Base-by-base conservation (phyloP, 2,888 invertebrate genomes). In the Chloroclystis v-ata region DNA sequence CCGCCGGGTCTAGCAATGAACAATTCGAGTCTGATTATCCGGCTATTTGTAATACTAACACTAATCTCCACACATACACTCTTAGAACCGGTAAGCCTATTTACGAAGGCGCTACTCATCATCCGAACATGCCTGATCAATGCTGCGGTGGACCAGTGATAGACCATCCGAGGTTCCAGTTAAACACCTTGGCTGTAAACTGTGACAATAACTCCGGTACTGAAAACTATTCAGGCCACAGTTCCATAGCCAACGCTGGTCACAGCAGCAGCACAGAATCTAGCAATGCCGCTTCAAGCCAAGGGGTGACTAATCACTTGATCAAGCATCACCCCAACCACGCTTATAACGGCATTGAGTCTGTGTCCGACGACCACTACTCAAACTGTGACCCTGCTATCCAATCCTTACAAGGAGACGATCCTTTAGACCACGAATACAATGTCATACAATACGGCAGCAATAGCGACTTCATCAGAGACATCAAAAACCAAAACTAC, bases 1-100 rank as follows among this genome's bases (percentile, higher is more conserved):
- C 94, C 0, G 93, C 93, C 8, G 94, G 93, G 29, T 94, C 94
- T n/a, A 94, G 94, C 49, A 94, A 95, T 61, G 94, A 94, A 54
- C 94, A 95, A 71, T 94, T 94, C 65, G 93, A 93, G 59, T 93
- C 94, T 4, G 92, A 94, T 57, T 96, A 95, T 71, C 95, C 95
- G 4, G 94, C 95, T 8, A 93, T 95, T 58, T 95, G 95, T 72
- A 94, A 93, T 66, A 93, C 95, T 2, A 96, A 95, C 65, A 94
- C 95, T 7, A 95, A 95, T 57, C 90, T 95, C 8, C 92, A 95
- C 60, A 95, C 95, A 37, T 96, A 95, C 69, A 94, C 95, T 0
- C 84, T 94, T 72, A 90, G 94, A 50, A 93, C 93, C 4, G 93
- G 93, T 0, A 94, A 93, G 69, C 92, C 93, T 25, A 92, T 94